Base-by-base conservation (phyloP, 1,140 invertebrate genomes). In the Trialeurodes vaporariorum region DNA sequence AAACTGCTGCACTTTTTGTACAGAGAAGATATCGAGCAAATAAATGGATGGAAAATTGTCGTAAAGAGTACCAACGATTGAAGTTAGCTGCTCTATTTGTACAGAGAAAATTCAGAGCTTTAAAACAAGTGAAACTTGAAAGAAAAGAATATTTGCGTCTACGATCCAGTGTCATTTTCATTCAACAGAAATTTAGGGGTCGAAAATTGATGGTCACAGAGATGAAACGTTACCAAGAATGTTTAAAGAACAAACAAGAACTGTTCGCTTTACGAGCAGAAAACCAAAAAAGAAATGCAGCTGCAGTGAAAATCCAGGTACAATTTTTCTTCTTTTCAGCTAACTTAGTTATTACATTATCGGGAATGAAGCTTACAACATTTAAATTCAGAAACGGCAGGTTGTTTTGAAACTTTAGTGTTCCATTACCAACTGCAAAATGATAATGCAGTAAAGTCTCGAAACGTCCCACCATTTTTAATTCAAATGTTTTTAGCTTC, bases 261-360 rank as follows among this genome's bases (percentile, higher is more conserved):
- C 24, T 25, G 25, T 22, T 13, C 9, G 13, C 22, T 49, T n/a
- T 34, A 66, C 24, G 61, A 80, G 76, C 68, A 62, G 67, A 49
- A 25, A 65, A 25, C 0, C 2, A 17, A 49, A 12, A n/a, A 26
- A 24, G 63, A 62, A 71, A 69, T 59, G 23, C 34, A n/a, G 84
- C 86, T 1, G 86, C 84, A 25, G 79, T 77, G 0, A 82, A 81
- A 70, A 88, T 89, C 69, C 87, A 88, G 77, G 82, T 82, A 72
- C 72, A 70, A n/a, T n/a, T n/a, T n/a, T n/a, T n/a, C n/a, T n/a
- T n/a, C n/a, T n/a, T n/a, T n/a, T n/a, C n/a, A n/a, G n/a, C n/a
- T n/a, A n/a, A n/a, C n/a, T n/a, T n/a, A n/a, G n/a, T n/a, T n/a
- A n/a, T n/a, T n/a, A n/a, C n/a, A n/a, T n/a, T n/a, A n/a, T n/a